These are phyloP conservation scores for Megalurothrips usitatus DNA, from an alignment of 2,888 invertebrate genomes.

Conservation along the genomic window DNA sequence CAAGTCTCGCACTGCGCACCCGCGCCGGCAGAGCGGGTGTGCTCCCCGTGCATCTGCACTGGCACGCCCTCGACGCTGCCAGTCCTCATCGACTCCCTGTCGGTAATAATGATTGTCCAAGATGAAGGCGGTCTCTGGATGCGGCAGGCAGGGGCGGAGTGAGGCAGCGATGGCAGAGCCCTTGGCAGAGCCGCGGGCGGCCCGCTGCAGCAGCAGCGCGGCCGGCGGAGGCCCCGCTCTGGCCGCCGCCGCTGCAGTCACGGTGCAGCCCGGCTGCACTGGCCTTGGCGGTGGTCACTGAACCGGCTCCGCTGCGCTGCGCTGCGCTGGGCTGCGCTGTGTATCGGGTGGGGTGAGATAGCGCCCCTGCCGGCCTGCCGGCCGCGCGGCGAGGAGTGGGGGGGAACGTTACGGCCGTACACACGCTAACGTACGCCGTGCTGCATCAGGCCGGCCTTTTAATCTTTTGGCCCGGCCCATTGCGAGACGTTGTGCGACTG, in stretches of 20 bases:
- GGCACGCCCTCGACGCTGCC: no score
- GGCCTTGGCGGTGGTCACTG: background rate
- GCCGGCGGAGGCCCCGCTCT: no score
- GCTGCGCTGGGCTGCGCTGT: background rate
- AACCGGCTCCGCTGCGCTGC: background rate
- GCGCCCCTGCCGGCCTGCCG: background rate
- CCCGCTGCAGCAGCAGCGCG: no score
- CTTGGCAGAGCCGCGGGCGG: no score
- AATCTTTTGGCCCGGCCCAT: conserved; percentile 16
- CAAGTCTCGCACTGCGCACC: no score
- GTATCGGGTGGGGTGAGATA: background rate
- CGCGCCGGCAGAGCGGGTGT: no score
- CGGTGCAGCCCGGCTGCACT: background rate
- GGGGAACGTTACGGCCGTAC: background rate
- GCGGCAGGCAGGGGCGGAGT: no score
- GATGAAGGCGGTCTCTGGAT: no score
- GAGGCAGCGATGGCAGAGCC: no score
- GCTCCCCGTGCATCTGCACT: no score
- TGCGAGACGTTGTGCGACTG: background rate
- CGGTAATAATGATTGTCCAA: no score
- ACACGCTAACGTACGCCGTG: background rate
- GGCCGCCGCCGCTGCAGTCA: background rate
- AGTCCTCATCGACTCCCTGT: no score
- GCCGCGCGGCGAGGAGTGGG: background rate
- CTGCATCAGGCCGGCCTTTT: background rate